Conservation (phyloP, 1,140 invertebrate genomes). For the Oncopeltus fasciatus region DNA sequence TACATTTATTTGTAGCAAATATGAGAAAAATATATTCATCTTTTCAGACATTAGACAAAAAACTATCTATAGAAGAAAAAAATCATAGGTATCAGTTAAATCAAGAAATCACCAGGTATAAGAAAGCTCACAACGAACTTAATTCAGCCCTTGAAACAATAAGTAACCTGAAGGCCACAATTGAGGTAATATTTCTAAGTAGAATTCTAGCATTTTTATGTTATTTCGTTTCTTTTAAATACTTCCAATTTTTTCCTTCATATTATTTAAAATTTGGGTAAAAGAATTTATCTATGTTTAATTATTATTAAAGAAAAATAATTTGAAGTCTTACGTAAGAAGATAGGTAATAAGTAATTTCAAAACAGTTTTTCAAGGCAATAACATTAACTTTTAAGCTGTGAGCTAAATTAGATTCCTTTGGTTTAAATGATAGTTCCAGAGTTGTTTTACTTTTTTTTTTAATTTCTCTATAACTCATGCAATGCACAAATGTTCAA, state of each 20-base stretch:
- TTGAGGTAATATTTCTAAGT: constrained; percentile 32
- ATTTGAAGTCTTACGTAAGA: too few species aligned
- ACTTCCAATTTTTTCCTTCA: background rate
- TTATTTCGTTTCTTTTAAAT: background rate
- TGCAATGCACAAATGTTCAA: too few species aligned
- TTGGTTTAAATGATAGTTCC: too few species aligned
- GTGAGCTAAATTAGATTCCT: too few species aligned
- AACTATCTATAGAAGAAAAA: constrained; percentile 51
- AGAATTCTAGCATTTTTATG: background rate
- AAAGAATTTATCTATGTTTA: background rate
- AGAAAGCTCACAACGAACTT: constrained; percentile 50
- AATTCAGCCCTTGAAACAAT: constrained; percentile 44
- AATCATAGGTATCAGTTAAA: constrained; percentile 53
- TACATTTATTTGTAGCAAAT: too few species aligned
- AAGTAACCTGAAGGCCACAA: constrained; percentile 36
- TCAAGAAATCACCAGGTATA: constrained; percentile 48
- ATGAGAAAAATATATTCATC: background rate
- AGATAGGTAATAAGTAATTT: too few species aligned
- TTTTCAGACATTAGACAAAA: constrained; percentile 41
- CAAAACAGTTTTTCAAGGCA: too few species aligned
- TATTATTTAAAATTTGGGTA: background rate
- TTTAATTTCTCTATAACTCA: too few species aligned
- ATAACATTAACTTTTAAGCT: too few species aligned
- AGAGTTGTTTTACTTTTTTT: too few species aligned
- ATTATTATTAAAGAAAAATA: background rate